phyloP scores from a whole-genome alignment of 1,140 invertebrate genomes.

The Bombus vancouverensis region DNA sequence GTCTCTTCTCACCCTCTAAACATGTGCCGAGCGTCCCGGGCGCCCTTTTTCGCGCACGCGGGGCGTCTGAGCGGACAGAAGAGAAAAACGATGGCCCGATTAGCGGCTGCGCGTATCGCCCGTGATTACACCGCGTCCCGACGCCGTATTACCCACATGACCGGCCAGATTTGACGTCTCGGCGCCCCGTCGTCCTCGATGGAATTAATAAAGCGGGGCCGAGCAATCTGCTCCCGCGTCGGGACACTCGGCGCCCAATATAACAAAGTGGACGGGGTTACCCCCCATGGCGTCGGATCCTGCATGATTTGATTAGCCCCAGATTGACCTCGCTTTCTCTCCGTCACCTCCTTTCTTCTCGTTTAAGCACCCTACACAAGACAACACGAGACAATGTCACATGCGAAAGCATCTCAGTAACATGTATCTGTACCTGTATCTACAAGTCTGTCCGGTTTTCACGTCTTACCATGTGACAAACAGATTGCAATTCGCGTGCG shows the following conservation, averaged over 20 bases:
- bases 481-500: too few relatives aligned
- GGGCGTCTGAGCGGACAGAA: background rate
- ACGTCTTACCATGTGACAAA: too few relatives aligned
- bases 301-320: conserved; percentile 83
- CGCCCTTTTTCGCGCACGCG: background rate
- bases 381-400: too few relatives aligned
- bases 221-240: conserved; percentile 75
- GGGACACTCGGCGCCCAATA: conserved; percentile 60
- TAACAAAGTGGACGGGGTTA: conserved; percentile 64
- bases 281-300: conserved; percentile 60
- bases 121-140: conserved; percentile 60
- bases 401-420: too few relatives aligned
- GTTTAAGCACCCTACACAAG: conserved; percentile 10
- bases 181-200: conserved; percentile 72
- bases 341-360: conserved; percentile 56
- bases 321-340: conserved; percentile 80
- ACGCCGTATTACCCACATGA: conserved; percentile 76
- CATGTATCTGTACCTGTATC: too few relatives aligned
- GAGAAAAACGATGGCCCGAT: conserved; percentile 60
- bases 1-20: background rate
- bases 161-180: conserved; percentile 75
- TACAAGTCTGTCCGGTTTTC: too few relatives aligned
- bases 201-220: conserved; percentile 82
- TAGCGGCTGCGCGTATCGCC: conserved; percentile 65
- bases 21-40: background rate